phyloP scores from a whole-genome alignment of 2,797 vertebrate genomes.

The Pelochelys cantorii region DNA sequence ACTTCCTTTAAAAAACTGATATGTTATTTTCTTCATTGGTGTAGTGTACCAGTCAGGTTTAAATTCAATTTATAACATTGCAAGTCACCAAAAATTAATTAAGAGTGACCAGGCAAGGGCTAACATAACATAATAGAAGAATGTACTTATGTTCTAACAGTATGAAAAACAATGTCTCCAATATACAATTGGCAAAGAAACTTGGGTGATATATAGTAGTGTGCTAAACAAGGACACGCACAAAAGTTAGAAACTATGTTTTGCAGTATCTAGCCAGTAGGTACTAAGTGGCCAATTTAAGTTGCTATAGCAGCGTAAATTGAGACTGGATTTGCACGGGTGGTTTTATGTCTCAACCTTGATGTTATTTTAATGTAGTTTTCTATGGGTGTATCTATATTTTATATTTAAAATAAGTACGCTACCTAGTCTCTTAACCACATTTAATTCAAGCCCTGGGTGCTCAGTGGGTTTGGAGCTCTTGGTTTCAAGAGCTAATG shows the following conservation, averaged over 20 bases:
- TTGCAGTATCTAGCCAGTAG: neutral
- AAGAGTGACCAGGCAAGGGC: neutral
- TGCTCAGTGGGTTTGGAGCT: conserved; percentile 1
- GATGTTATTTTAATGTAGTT: neutral
- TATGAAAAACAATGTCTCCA: neutral
- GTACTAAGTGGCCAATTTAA: neutral
- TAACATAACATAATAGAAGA: neutral
- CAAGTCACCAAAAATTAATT: neutral
- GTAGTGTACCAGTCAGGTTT: neutral
- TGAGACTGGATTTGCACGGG: neutral
- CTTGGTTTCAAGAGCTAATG: conserved; percentile 1
- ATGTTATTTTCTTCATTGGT: neutral
- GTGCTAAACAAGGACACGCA: neutral
- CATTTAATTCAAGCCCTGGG: conserved; percentile 12
- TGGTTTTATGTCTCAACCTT: neutral
- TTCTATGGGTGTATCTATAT: neutral
- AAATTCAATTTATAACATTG: neutral
- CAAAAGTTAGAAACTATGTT: neutral
- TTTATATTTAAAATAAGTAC: conserved; percentile 36
- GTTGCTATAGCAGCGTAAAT: neutral
- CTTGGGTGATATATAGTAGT: neutral
- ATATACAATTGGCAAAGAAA: neutral
- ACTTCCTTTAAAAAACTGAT: neutral
- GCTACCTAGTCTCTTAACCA: neutral
- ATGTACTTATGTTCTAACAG: neutral